Evolutionary conservation across 2,888 invertebrate genomes (phyloP).

Genomic region (Xanthorhoe designata): DNA sequence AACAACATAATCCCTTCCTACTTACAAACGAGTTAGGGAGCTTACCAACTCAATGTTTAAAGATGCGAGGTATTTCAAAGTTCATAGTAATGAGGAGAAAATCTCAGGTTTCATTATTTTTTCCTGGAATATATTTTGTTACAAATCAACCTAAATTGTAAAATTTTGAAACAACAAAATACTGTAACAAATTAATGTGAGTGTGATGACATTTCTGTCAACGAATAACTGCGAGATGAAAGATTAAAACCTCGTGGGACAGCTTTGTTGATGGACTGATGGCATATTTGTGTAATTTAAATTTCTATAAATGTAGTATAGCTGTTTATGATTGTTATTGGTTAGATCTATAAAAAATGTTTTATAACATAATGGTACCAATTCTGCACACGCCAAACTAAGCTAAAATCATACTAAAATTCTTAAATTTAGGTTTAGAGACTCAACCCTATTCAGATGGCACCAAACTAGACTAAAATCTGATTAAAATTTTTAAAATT

Average conservation of each 20-base stretch:
- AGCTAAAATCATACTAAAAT: too few species aligned
- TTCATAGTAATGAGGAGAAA: constrained; percentile 9
- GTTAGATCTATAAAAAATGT: background rate
- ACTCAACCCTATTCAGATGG: too few species aligned
- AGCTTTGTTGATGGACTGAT: constrained; percentile 26
- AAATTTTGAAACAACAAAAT: constrained; percentile 31
- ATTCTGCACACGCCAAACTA: too few species aligned
- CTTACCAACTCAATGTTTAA: too few species aligned
- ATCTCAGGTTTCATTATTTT: background rate
- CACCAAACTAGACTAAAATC: too few species aligned
- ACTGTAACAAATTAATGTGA: constrained; percentile 36
- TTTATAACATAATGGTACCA: background rate
- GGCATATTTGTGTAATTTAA: constrained; percentile 24
- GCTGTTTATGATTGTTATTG: background rate
- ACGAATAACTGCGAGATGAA: constrained; percentile 45
- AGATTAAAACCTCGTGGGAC: constrained; percentile 44
- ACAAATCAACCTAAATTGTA: background rate
- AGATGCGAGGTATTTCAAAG: background rate
- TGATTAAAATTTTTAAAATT: too few species aligned
- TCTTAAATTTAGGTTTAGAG: too few species aligned
- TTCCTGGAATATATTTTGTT: background rate
- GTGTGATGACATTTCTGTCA: constrained; percentile 51
- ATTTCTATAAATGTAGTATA: constrained; percentile 1
- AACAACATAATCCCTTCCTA: background rate
- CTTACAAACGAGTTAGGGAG: background rate